Conservation (phyloP, 2,113 vertebrate genomes). For the Arizona elegans region DNA sequence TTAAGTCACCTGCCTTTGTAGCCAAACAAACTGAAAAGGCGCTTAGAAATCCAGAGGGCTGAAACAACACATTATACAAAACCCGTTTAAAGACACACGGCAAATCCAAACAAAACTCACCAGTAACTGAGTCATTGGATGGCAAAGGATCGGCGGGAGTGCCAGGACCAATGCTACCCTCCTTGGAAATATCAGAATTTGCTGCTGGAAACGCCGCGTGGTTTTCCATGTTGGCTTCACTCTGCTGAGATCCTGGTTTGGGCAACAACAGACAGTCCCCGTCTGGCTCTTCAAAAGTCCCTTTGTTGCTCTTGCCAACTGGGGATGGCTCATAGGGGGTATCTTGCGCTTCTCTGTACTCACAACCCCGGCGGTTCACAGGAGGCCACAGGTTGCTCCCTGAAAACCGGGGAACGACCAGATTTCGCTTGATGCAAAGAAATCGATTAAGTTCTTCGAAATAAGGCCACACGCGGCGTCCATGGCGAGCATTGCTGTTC, state of each 20-base stretch:
- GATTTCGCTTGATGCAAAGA: slow-evolving; percentile 32
- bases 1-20: background rate
- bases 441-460: slow-evolving; percentile 24
- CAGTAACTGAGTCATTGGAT: slow-evolving; percentile 16
- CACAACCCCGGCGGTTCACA: background rate
- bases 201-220: slow-evolving; percentile 17
- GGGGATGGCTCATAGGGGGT: background rate
- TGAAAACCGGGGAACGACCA: slow-evolving; percentile 28
- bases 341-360: slow-evolving; percentile 13
- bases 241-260: slow-evolving; percentile 14
- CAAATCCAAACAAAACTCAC: slow-evolving; percentile 11
- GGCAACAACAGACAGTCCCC: slow-evolving; percentile 26
- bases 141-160: slow-evolving; percentile 22
- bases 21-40: background rate
- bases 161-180: slow-evolving; percentile 9
- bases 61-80: background rate
- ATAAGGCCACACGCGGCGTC: slow-evolving; percentile 22
- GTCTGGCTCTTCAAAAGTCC: slow-evolving; percentile 25
- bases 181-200: slow-evolving; percentile 24
- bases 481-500: slow-evolving; percentile 16
- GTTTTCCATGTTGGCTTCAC: slow-evolving; percentile 23
- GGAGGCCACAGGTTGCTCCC: slow-evolving; percentile 4
- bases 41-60: background rate
- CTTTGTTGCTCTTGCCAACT: slow-evolving; percentile 10
- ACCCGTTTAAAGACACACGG: background rate